phyloP scores from a whole-genome alignment of 2,113 vertebrate genomes.

The Erythrocercus mccallii region DNA sequence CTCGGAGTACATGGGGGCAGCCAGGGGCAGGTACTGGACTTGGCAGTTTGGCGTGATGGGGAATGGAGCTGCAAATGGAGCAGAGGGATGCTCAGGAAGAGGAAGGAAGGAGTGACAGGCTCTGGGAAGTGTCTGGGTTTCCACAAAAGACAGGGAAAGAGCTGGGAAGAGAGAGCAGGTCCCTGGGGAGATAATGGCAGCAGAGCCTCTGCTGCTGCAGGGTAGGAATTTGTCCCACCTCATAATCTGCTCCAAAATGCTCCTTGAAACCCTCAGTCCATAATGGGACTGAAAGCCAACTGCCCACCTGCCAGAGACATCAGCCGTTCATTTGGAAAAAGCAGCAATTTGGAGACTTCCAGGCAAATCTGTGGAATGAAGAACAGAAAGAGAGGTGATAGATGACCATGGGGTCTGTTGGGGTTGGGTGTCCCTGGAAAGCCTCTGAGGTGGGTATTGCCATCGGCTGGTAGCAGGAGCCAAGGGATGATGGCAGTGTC shows the following conservation, averaged over 20 bases:
- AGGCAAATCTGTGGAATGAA: not conserved
- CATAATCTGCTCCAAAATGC: not conserved
- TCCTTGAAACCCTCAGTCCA: not conserved
- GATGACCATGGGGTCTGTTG: rapidly evolving
- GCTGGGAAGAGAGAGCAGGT: rapidly evolving
- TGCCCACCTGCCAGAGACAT: conserved; percentile 28
- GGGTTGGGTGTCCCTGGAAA: rapidly evolving
- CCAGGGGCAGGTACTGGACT: conserved; percentile 45
- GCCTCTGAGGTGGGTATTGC: rapidly evolving
- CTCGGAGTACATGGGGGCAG: conserved; percentile 1
- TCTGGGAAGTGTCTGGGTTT: not conserved
- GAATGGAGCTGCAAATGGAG: conserved; percentile 2
- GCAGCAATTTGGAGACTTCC: conserved; percentile 28
- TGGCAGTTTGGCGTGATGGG: not conserved
- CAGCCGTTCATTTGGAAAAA: not conserved
- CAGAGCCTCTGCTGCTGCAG: not conserved
- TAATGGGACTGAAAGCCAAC: rapidly evolving
- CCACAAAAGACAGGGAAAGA: not conserved
- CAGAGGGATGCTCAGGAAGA: not conserved
- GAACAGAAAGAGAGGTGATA: not conserved
- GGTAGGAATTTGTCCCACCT: not conserved
- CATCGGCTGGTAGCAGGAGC: rapidly evolving
- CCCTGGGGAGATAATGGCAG: rapidly evolving
- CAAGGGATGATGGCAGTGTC: not conserved
- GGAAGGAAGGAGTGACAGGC: not conserved